Evolutionary conservation across 2,888 invertebrate species (phyloP).

Genomic region (Heliconius ismenius): DNA sequence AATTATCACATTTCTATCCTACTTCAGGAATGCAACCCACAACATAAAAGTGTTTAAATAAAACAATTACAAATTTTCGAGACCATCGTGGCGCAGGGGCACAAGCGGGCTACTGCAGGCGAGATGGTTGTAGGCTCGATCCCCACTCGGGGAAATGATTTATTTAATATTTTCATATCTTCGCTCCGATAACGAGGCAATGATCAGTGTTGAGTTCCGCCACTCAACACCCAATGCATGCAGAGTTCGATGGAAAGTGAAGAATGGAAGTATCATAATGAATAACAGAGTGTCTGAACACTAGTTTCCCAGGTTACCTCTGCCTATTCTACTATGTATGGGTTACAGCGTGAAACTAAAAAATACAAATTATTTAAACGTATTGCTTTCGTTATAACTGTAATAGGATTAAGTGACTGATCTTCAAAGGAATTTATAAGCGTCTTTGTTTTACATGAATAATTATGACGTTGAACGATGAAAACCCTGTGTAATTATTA

Average conservation of each 20-base stretch:
- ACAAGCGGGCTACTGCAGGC: background rate
- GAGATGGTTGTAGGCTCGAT: background rate
- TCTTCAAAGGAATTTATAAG: conserved; percentile 7
- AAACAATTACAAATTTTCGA: too few relatives aligned
- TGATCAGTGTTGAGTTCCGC: background rate
- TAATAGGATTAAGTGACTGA: conserved; percentile 13
- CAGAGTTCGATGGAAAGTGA: background rate
- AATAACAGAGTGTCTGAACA: too few relatives aligned
- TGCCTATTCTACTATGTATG: background rate
- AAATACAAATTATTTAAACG: background rate
- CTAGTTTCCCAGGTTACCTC: background rate
- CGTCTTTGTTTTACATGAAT: conserved; percentile 10
- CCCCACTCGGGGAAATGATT: background rate
- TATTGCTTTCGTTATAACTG: conserved; percentile 1
- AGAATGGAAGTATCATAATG: too few relatives aligned
- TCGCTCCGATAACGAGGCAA: background rate
- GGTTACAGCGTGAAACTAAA: background rate
- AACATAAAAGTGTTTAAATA: too few relatives aligned
- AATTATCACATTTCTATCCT: too few relatives aligned
- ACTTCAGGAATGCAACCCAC: too few relatives aligned
- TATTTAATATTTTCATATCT: background rate
- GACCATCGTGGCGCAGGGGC: background rate
- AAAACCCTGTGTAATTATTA: conserved; percentile 9
- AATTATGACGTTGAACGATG: conserved; percentile 8
- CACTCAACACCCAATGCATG: background rate